Evolutionary conservation across 1,140 invertebrate genomes (phyloP).

Genomic region (Hycleus phaleratus): DNA sequence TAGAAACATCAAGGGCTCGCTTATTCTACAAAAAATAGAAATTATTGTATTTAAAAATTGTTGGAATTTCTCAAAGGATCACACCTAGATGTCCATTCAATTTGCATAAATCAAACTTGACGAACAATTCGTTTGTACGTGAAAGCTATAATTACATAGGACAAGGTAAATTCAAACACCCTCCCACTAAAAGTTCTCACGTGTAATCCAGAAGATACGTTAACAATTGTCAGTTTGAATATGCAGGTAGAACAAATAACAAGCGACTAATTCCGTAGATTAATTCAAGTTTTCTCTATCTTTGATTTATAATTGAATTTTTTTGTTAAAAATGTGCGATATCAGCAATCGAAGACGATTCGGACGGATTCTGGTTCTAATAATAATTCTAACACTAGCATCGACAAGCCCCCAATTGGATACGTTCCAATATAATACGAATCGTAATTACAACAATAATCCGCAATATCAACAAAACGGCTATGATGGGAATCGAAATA

Average conservation of each 20-base stretch:
- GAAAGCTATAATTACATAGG: slow-evolving; percentile 24
- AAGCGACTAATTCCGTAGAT: neutral
- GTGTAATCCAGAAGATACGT: slow-evolving; percentile 18
- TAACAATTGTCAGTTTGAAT: slow-evolving; percentile 20
- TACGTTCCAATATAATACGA: slow-evolving; percentile 17
- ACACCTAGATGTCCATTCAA: neutral
- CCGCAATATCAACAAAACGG: neutral
- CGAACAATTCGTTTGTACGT: slow-evolving; percentile 5
- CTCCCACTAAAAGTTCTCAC: slow-evolving; percentile 20
- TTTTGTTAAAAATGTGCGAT: slow-evolving; percentile 23
- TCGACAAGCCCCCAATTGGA: neutral
- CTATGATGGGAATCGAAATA: slow-evolving; percentile 11
- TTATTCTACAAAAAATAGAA: too few relatives aligned
- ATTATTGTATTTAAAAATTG: neutral
- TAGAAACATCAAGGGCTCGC: too few relatives aligned
- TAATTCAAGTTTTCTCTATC: neutral
- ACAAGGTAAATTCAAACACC: slow-evolving; percentile 21
- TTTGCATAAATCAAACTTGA: neutral
- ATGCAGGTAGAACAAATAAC: slow-evolving; percentile 17
- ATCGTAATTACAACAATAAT: slow-evolving; percentile 1
- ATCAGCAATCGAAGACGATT: slow-evolving; percentile 23
- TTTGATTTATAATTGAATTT: too few relatives aligned
- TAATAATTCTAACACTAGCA: slow-evolving; percentile 1
- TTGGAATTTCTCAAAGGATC: neutral
- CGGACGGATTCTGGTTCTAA: neutral